These are phyloP conservation scores for Macrobrachium rosenbergii DNA, from an alignment of 1,140 invertebrate species.

Conservation along the genomic window DNA sequence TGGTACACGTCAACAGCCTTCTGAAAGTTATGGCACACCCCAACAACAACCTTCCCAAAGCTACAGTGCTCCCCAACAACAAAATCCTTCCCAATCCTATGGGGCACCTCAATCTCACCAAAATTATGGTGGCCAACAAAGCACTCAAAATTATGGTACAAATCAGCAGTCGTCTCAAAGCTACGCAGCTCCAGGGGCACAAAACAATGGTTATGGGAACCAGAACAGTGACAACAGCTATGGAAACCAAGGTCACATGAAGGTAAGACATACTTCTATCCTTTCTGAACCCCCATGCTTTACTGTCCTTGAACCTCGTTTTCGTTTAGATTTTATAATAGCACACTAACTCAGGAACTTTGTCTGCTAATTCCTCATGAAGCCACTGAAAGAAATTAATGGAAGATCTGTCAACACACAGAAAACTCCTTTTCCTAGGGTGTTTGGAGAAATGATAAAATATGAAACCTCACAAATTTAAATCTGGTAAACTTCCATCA, in stretches of 20 bases:
- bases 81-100: conserved; percentile 31
- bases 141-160: conserved; percentile 10
- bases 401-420: too few relatives aligned
- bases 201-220: conserved; percentile 19
- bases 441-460: too few relatives aligned
- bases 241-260: conserved; percentile 13
- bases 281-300: neutral
- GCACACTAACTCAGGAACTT: too few relatives aligned
- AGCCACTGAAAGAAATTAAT: too few relatives aligned
- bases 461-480: too few relatives aligned
- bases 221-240: neutral
- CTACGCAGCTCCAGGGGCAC: conserved; percentile 3
- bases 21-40: conserved; percentile 11
- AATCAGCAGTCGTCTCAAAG: neutral
- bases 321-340: neutral
- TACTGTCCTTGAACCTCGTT: neutral
- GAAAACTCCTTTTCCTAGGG: too few relatives aligned
- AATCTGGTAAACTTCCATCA: too few relatives aligned
- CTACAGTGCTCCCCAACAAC: conserved; percentile 28
- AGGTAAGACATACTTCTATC: neutral
- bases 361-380: too few relatives aligned
- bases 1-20: conserved; percentile 15
- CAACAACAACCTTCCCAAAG: conserved; percentile 21
- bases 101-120: conserved; percentile 11
- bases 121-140: neutral